Evolutionary conservation across 2,888 invertebrate species (phyloP), one percentile per base, ranked within the genome.

Genomic region (Didymodactylos carnosus): DNA sequence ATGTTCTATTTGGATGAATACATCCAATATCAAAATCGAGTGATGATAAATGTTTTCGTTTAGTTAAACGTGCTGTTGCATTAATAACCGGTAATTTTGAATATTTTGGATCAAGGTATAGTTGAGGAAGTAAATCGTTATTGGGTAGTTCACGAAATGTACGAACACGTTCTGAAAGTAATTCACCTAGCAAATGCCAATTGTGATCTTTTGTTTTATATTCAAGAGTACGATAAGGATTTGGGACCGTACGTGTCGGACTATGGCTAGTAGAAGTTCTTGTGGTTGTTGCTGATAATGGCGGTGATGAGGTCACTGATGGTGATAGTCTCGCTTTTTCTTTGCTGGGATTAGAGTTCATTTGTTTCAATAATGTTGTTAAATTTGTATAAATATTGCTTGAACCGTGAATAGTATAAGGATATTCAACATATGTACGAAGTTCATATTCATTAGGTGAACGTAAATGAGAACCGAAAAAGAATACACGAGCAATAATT

Each of bases 401-500:
- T 8, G 82, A 82, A 8, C 82, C 82, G n/a, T n/a, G n/a, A n/a
- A n/a, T n/a, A n/a, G n/a, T n/a, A 69, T 80, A 77, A 4, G 83
- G 83, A 73, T 83, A 82, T 75, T 83, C 83, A 46, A 81, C 79
- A 76, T 80, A 81, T 49, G 82, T 78, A 76, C 80, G 81, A 72
- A 83, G 78, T 77, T 83, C 83, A 75, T 79, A 80, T 49, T 82
- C 81, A 19, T 46, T 70, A 16, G 71, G n/a, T 35, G 35, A 29
- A 3, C 62, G 29, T 62, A 35, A 35, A 62, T 62, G 89, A 29
- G 90, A 88, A 84, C 94, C 94, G 83, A 94, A 94, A 72, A 93
- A 93, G 76, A 93, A 91, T 76, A 94, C 92, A 79, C 94, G 78
- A 16, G 83, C 84, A 69, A 79, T 79, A 75, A 83, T 87, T 76